Conservation (phyloP, 1,140 invertebrate species). For the Bradynema listronoti region DNA sequence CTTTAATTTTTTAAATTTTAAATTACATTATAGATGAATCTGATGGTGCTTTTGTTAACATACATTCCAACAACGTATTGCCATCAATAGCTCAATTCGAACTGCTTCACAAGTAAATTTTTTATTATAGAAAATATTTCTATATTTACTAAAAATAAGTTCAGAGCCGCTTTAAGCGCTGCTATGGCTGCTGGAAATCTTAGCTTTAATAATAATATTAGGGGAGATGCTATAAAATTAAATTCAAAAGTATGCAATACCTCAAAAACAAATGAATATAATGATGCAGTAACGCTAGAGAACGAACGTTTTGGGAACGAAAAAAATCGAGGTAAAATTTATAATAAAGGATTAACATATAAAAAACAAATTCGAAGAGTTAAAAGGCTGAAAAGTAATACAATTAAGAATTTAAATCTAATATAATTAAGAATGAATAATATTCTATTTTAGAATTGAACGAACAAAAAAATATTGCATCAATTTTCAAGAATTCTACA, state of each 20-base stretch:
- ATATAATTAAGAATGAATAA: background rate
- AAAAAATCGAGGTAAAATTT: background rate
- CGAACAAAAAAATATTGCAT: slow-evolving; percentile 17
- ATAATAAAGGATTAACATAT: background rate
- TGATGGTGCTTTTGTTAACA: no score
- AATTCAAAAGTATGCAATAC: no score
- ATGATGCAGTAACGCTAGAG: background rate
- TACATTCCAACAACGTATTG: background rate
- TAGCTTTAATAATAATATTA: no score
- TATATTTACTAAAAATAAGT: background rate
- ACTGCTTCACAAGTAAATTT: slow-evolving; percentile 1
- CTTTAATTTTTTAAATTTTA: no score
- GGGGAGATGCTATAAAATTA: no score
- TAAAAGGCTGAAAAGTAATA: no score
- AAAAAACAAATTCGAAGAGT: background rate
- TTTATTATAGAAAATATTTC: background rate
- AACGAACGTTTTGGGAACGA: background rate
- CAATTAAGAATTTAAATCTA: no score
- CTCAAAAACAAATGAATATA: background rate
- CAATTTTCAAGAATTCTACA: slow-evolving; percentile 23
- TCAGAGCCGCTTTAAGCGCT: background rate
- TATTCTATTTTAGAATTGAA: background rate
- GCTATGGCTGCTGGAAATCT: slow-evolving; percentile 1
- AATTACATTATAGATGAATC: no score
- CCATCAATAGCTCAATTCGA: no score